Evolutionary conservation across 2,113 vertebrate species (phyloP), one percentile per base, ranked within the genome.

Genomic region (Athene noctua): DNA sequence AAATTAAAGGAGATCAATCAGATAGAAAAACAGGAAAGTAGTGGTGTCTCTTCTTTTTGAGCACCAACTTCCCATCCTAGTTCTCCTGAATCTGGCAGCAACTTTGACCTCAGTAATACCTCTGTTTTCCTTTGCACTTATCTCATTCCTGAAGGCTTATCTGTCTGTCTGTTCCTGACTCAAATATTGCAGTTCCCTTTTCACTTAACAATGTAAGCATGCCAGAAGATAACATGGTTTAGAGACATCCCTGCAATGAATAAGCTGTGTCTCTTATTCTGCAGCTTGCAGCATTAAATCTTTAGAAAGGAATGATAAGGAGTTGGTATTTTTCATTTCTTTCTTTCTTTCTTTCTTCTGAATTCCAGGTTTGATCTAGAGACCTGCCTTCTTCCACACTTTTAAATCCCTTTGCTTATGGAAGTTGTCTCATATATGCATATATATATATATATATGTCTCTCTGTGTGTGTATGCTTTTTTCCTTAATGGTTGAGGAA

Each of bases 391-490:
- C 51, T 51, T 55, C 42, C 36, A 87, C 18, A 13, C 34, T 57
- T 89, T 63, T 75, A 72, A 83, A 80, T 9, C 2, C 11, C 7
- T 72, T 90, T 65, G 17, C 36, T 88, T 90, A 67, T 88, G 30
- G 23, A 91, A 86, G 61, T 63, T 46, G 25, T 62, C 13, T 57
- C 9, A 15, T 34, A 9, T 34, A 26, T 30, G 6, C 6, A 1
- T 13, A 1, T 17, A 9, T 14, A 6, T 9, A 11, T n/a, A n/a
- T n/a, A 13, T 36, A 13, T 30, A 23, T 23, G 3, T 19, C 1
- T 20, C 9, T 49, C 4, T 13, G 10, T 14, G 12, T 16, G 11
- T 30, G 13, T 25, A 4, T 27, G 27, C 8, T 32, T 83, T 75
- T 94, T 47, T 8, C 13, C 27, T 27, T 66, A 29, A 34, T 23